Evolutionary conservation across 2,888 invertebrate species (phyloP), one percentile per base, ranked within the genome.

Genomic region (Sinopyrophorus schimmeli): DNA sequence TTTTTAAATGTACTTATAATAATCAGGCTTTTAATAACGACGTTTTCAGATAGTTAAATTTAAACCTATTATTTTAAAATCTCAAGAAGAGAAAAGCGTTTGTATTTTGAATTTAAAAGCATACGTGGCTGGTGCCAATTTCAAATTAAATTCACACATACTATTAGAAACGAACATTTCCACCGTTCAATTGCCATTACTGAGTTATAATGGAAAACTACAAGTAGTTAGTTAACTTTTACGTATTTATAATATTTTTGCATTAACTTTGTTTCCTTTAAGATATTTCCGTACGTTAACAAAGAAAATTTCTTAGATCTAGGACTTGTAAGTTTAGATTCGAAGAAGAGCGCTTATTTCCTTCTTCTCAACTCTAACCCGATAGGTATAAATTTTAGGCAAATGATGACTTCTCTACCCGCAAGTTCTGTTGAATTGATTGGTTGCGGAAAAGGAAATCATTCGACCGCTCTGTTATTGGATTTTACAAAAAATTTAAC

Each of bases 291-390:
- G 10, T 72, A 67, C 51, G 66, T 64, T 55, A 71, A 66, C 49
- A 67, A 70, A 54, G 73, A 72, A 53, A 67, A 68, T 53, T 68
- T 69, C 23, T 72, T 86, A 67, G 80, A 82, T 65, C 77, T 87
- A 66, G 87, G 87, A 55, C 76, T 81, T 46, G 76, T 87, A 53
- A 80, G 83, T 58, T 77, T 81, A 64, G 80, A 81, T 35, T 75
- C 78, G 40, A 80, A 81, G 60, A 83, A 86, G 63, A 84, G 84
- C 59, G 83, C 89, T 60, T 75, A 81, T 63, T 85, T 89, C 71
- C 80, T 86, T 17, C 69, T 90, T 20, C 76, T 83, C 58, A 91
- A 91, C 73, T 79, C 81, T 54, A 90, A 90, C 73, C 89, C 89
- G 6, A 82, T 89, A 17, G 78, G 81, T 60, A 80, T 90, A 59